phyloP scores from a whole-genome alignment of 2,113 vertebrate genomes.

The Lepidothrix coronata region DNA sequence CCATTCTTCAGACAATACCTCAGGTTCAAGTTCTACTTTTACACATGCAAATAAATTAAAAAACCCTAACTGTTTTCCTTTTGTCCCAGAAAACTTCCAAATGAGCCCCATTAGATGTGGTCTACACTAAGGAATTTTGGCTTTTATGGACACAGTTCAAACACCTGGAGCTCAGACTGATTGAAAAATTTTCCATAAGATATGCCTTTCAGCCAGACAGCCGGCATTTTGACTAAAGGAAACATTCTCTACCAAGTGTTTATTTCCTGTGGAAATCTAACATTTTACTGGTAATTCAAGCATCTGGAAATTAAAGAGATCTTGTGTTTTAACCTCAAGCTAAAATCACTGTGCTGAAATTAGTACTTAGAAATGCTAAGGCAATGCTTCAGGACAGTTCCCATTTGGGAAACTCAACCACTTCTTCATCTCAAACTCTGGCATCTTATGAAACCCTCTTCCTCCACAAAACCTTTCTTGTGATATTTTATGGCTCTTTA shows the following conservation, averaged over 20 bases:
- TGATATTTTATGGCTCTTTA: slow-evolving; percentile 17
- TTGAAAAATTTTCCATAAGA: slow-evolving; percentile 42
- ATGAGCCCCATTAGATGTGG: background rate
- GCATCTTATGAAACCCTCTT: background rate
- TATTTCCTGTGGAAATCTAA: slow-evolving; percentile 51
- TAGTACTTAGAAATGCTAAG: background rate
- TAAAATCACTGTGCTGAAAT: background rate
- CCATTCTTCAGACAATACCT: background rate
- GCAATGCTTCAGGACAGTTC: background rate
- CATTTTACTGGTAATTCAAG: slow-evolving; percentile 11
- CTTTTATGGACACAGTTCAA: background rate
- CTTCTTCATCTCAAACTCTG: background rate
- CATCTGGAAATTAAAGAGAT: background rate
- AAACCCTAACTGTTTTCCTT: background rate
- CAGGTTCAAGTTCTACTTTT: background rate
- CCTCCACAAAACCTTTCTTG: background rate
- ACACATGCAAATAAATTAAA: background rate
- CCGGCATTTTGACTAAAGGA: background rate
- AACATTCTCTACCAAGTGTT: slow-evolving; percentile 50
- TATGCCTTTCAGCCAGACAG: background rate
- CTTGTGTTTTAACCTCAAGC: background rate
- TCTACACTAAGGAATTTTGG: background rate
- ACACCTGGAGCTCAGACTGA: background rate
- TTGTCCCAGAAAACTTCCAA: background rate
- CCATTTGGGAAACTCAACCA: background rate